These are phyloP conservation scores for Mactromeris polynyma DNA, from an alignment of 2,888 invertebrate species.

Conservation along the genomic window DNA sequence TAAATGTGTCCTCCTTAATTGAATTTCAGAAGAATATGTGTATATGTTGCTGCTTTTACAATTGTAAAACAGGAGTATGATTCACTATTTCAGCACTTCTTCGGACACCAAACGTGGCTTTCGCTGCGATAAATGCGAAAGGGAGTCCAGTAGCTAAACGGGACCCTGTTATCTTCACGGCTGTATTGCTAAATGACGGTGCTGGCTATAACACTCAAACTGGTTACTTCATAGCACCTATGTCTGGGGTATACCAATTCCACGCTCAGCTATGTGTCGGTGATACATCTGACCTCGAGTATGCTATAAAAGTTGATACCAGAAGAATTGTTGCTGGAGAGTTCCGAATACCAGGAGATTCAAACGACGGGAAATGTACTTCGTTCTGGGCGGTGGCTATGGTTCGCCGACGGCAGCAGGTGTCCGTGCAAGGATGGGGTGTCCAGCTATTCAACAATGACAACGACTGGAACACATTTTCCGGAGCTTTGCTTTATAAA, in stretches of 20 bases:
- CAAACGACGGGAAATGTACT: background rate
- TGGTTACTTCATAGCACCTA: background rate
- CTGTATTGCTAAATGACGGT: background rate
- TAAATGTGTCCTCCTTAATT: too few species aligned
- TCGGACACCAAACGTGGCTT: background rate
- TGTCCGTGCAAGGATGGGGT: constrained; percentile 8
- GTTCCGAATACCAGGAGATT: background rate
- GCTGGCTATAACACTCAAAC: background rate
- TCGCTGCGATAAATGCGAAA: background rate
- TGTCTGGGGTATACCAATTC: background rate
- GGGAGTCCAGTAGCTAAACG: background rate
- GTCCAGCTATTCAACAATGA: background rate
- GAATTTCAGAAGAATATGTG: too few species aligned
- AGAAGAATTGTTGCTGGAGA: background rate
- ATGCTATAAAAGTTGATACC: background rate
- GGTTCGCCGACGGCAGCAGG: background rate
- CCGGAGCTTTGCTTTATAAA: background rate
- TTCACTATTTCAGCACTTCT: background rate
- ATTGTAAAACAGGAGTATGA: background rate
- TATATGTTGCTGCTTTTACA: background rate
- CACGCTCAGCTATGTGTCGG: background rate
- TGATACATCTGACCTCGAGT: background rate
- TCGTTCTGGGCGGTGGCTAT: background rate
- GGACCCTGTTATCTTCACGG: background rate
- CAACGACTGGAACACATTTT: background rate